phyloP scores from a whole-genome alignment of 2,888 invertebrate species.

The Itoplectis maculator region DNA sequence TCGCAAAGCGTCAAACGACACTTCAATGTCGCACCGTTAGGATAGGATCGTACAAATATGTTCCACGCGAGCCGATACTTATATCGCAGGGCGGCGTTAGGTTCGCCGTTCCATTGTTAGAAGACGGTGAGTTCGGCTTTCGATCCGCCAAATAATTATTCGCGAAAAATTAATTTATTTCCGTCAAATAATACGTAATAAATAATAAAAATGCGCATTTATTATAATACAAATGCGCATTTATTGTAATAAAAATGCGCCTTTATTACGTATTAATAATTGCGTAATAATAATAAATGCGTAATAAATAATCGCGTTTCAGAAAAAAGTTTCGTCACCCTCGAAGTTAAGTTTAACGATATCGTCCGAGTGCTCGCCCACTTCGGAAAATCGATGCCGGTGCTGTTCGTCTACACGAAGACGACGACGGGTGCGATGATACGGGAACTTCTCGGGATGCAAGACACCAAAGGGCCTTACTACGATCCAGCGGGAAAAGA shows the following conservation, averaged over 20 bases:
- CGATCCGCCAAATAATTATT: neutral
- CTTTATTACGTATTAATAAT: neutral
- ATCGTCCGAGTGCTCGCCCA: constrained; percentile 91
- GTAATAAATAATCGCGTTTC: constrained; percentile 46
- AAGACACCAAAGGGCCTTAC: constrained; percentile 85
- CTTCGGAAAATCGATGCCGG: constrained; percentile 91
- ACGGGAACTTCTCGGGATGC: constrained; percentile 90
- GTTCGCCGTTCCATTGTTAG: constrained; percentile 84
- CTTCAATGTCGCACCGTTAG: constrained; percentile 91
- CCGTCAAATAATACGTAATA: neutral
- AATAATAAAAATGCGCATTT: neutral
- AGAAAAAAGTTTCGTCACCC: constrained; percentile 84
- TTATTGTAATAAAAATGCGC: neutral
- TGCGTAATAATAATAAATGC: neutral
- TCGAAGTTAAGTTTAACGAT: constrained; percentile 89
- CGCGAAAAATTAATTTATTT: neutral
- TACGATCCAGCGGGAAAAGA: constrained; percentile 86
- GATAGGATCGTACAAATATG: constrained; percentile 93
- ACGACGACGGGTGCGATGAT: constrained; percentile 89
- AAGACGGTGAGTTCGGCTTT: constrained; percentile 79
- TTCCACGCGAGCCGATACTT: constrained; percentile 90
- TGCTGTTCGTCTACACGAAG: constrained; percentile 92
- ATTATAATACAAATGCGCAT: neutral
- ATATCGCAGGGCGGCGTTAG: constrained; percentile 84
- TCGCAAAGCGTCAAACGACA: constrained; percentile 85